Base-by-base conservation (phyloP, 2,797 vertebrate species). In the Darevskia nairensis region DNA sequence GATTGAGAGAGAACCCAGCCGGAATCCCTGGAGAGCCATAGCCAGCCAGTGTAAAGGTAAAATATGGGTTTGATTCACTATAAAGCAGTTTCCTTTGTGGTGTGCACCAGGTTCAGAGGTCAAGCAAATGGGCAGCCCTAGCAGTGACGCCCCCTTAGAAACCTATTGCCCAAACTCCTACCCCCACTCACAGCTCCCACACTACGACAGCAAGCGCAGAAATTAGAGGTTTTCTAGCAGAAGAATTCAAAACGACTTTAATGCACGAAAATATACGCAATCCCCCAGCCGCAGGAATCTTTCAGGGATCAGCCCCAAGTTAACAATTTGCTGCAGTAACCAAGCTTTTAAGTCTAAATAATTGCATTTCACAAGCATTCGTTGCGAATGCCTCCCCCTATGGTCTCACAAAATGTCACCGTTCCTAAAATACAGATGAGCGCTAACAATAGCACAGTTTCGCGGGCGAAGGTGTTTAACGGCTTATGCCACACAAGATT, bases 381-480 rank as follows among this genome's bases (percentile, higher is more conserved):
- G 77, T 44, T 55, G 89, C 44, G 27, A 21, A 29, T 11, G 32
- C 64, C 64, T 25, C 75, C 68, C 21, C 17, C 50, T 1, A 8
- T 3, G 0, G 7, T 35, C 41, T 76, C 2, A 5, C 46, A 35
- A 3, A 75, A 78, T 2, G 7, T 44, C 4, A 15, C n/a, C 0
- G 3, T n/a, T 86, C 83, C 74, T 69, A 27, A 72, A 85, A 90
- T 0, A 25, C 5, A 4, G 74, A 25, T 6, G 35, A 81, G 59
- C 69, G 11, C 83, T 50, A 85, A 89, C 78, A 85, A 89, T 81
- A 89, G 78, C 59, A 1, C 79, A 29, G 44, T 69, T 81, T 81
- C 21, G 32, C n/a, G 32, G n/a, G 88, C 39, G 59, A 89, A 81
- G 59, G 79, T 76, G 72, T 74, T 78, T 41, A 89, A 76, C 2